Base-by-base conservation (phyloP, 2,113 vertebrate genomes). In the Rhagologus leucostigma region DNA sequence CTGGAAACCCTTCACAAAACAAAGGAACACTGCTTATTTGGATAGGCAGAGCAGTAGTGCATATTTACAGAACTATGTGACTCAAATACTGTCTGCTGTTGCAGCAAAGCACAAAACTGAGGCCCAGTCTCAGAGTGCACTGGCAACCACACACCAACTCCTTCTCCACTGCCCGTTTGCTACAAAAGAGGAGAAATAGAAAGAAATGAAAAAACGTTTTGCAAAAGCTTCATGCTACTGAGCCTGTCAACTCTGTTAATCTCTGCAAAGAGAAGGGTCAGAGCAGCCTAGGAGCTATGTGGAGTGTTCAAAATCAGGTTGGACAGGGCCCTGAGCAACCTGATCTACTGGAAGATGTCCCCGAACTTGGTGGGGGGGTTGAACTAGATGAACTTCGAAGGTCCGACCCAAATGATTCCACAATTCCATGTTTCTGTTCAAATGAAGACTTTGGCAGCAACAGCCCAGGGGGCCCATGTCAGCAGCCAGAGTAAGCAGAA, bases 321-420 rank as follows among this genome's bases (percentile, higher is more conserved):
- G 55, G 32, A 87, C 0, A 0, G 32, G 10, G 50, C 64, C 73
- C 57, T 62, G 46, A 93, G 84, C 77, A 70, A 74, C 29, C 22
- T 53, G 19, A 57, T 67, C 73, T 57, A 29, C n/a, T 46, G n/a
- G 50, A 84, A 87, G 41, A 53, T 41, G 32, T 30, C 49, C 41
- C 59, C 52, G 42, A 46, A 63, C 24, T 0, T 3, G 29, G 55
- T 5, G 15, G 4, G 35, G 21, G 2, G 4, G 2, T 11, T 73
- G 80, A 55, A 73, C 27, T 24, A 39, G 19, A 49, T 52, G 21
- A 73, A 44, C 57, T 69, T 55, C 15, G 68, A 84, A 89, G 37
- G n/a, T 41, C 46, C 33, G 47, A 22, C 19, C 7, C 55, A 69
- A 89, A 69, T 26, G 10, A 70, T 24, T 55, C 57, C 39, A 44